phyloP scores from a whole-genome alignment of 2,888 invertebrate genomes.

The Lithosia quadra region DNA sequence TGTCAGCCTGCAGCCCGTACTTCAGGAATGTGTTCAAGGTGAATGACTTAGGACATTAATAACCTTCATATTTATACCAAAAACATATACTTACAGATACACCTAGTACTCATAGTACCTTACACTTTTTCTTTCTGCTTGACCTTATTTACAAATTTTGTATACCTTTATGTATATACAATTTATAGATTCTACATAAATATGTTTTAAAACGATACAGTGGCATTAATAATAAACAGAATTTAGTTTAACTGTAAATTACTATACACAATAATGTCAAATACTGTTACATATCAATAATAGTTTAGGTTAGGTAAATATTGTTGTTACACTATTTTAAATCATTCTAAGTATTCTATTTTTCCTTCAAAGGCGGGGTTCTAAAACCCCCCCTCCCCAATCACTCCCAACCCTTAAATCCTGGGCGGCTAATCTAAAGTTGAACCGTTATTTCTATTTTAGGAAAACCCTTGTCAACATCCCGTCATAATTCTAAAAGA shows the following conservation, averaged over 20 bases:
- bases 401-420: too few relatives aligned
- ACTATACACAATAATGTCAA: background rate
- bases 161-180: too few relatives aligned
- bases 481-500: slow-evolving; percentile 91
- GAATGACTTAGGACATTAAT: slow-evolving; percentile 83
- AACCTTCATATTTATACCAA: slow-evolving; percentile 78
- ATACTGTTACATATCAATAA: background rate
- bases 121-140: slow-evolving; percentile 39
- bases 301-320: slow-evolving; percentile 32
- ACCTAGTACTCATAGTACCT: slow-evolving; percentile 39
- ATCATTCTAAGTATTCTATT: background rate
- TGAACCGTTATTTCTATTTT: slow-evolving; percentile 45
- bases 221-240: background rate
- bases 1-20: slow-evolving; percentile 92
- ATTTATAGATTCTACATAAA: background rate
- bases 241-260: background rate
- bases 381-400: too few relatives aligned
- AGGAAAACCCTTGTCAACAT: slow-evolving; percentile 92
- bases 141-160: slow-evolving; percentile 30
- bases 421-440: too few relatives aligned
- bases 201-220: background rate
- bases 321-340: background rate
- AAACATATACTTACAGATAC: slow-evolving; percentile 50
- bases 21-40: slow-evolving; percentile 92
- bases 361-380: too few relatives aligned